Conservation (phyloP, 2,113 vertebrate genomes). For the Phaethornis superciliosus region DNA sequence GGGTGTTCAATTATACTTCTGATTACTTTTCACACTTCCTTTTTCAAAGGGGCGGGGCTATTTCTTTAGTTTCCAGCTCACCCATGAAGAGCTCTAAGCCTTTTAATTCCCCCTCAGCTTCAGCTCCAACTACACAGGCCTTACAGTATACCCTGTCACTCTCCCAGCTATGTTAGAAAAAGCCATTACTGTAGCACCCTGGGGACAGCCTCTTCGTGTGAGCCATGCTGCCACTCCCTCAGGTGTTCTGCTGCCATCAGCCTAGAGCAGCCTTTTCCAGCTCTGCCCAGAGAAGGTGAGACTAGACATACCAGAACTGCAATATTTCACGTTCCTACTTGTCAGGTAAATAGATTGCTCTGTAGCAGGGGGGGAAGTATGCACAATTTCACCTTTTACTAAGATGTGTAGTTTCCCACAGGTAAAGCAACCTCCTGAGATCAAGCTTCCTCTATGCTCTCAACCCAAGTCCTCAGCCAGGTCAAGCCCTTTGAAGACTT, state of each 20-base stretch:
- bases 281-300: not conserved
- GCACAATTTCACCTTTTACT: not conserved
- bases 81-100: not conserved
- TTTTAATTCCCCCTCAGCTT: not conserved
- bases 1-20: constrained; percentile 58
- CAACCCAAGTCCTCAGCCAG: not conserved
- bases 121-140: not conserved
- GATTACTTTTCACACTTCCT: constrained; percentile 41
- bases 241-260: constrained; percentile 27
- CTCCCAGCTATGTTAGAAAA: not conserved
- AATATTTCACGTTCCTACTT: constrained; percentile 2
- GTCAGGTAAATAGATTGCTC: not conserved
- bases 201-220: not conserved
- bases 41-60: not conserved
- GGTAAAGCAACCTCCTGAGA: not conserved
- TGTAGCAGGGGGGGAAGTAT: not conserved
- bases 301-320: not conserved
- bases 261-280: not conserved
- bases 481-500: not conserved
- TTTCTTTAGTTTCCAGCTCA: constrained; percentile 7
- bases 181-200: constrained; percentile 17
- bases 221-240: not conserved
- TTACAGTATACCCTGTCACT: not conserved
- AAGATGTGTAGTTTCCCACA: not conserved
- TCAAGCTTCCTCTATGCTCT: not conserved